Percentiles rank a stretch among this genome's conserved stretches.
Conservation (phyloP, 2,888 invertebrate genomes). For the Volucella inanis region DNA sequence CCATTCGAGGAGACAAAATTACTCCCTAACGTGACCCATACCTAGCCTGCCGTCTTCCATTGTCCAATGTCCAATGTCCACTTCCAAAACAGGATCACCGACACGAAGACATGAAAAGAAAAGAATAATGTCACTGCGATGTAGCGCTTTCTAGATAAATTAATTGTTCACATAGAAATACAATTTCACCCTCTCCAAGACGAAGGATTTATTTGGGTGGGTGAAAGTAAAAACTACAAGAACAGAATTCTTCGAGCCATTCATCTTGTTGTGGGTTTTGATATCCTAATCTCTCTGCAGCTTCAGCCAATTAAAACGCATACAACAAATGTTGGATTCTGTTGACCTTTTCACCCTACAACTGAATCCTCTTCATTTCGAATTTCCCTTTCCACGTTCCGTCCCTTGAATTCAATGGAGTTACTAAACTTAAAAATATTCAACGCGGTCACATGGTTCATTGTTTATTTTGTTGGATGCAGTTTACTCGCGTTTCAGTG, state of each 20-base stretch:
- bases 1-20: slow-evolving; percentile 44
- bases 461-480: slow-evolving; percentile 66
- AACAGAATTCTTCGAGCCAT: slow-evolving; percentile 13
- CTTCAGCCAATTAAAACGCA: slow-evolving; percentile 59
- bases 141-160: slow-evolving; percentile 55
- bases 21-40: slow-evolving; percentile 50
- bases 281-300: slow-evolving; percentile 37
- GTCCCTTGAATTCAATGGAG: slow-evolving; percentile 55
- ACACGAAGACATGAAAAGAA: slow-evolving; percentile 1
- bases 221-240: slow-evolving; percentile 2
- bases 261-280: slow-evolving; percentile 16
- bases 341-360: slow-evolving; percentile 8
- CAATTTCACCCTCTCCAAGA: slow-evolving; percentile 11
- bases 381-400: neutral
- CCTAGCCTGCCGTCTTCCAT: slow-evolving; percentile 27
- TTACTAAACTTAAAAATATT: slow-evolving; percentile 69
- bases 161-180: slow-evolving; percentile 47
- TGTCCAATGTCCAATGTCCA: neutral
- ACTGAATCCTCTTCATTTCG: neutral
- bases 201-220: neutral
- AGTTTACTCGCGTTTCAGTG: slow-evolving; percentile 51
- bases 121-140: slow-evolving; percentile 53
- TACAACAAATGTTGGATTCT: slow-evolving; percentile 39
- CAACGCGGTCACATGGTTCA: slow-evolving; percentile 69
- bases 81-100: neutral